Percentiles rank a stretch among this genome's conserved stretches.
phyloP scores from a whole-genome alignment of 1,140 invertebrate species.

The Bombus waltoni region DNA sequence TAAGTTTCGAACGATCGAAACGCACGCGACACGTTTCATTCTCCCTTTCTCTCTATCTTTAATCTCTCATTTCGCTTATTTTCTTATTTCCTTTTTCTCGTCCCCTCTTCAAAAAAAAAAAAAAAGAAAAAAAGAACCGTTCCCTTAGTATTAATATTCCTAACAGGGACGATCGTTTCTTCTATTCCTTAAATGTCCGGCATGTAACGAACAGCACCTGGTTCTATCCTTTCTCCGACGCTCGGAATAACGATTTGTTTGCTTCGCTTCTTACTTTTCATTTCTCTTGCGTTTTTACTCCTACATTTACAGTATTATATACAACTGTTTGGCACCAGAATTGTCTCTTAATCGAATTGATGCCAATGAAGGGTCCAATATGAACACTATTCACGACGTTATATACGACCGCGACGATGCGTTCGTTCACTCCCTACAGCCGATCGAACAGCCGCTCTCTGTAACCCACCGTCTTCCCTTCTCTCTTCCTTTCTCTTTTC shows the following conservation, averaged over 20 bases:
- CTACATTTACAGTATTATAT: conserved; percentile 79
- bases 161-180: not conserved
- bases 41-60: not conserved
- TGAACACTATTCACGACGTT: conserved; percentile 46
- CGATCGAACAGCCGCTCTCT: conserved; percentile 13
- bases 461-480: not conserved
- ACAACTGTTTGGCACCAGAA: conserved; percentile 81
- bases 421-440: not conserved
- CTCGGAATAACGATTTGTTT: conserved; percentile 56
- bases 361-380: conserved; percentile 59
- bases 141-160: not conserved
- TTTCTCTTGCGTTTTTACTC: conserved; percentile 39
- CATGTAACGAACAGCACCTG: conserved; percentile 11
- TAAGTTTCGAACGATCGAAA: conserved; percentile 1
- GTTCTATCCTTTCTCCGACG: not conserved
- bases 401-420: conserved; percentile 13
- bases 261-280: conserved; percentile 37
- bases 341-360: conserved; percentile 63
- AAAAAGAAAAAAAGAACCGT: too few relatives aligned
- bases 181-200: not conserved
- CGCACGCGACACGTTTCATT: conserved; percentile 12
- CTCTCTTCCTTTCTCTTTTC: too few relatives aligned
- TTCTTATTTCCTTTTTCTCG: not conserved
- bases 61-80: not conserved
- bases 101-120: not conserved